These are phyloP conservation scores for Tursiops truncatus DNA, from an alignment of 2,113 vertebrate genomes.

Conservation along the genomic window DNA sequence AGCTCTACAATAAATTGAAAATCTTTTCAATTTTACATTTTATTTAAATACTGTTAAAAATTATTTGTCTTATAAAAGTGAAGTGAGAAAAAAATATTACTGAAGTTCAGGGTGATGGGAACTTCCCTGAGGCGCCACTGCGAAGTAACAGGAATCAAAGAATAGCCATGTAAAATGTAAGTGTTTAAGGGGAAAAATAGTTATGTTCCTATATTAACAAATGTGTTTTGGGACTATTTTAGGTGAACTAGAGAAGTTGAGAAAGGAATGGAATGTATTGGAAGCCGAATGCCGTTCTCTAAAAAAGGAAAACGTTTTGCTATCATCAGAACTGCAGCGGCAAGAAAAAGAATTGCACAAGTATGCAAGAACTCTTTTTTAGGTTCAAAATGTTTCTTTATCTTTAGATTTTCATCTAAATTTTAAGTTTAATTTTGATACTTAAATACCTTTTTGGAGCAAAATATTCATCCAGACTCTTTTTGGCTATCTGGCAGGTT, in stretches of 20 bases:
- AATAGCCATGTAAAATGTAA: not conserved
- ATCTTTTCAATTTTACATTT: not conserved
- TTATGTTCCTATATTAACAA: slow-evolving; percentile 50
- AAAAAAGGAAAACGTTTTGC: slow-evolving; percentile 88
- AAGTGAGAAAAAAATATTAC: not conserved
- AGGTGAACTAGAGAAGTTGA: slow-evolving; percentile 92
- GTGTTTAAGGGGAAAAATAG: not conserved
- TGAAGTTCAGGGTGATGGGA: not conserved
- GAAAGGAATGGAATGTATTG: slow-evolving; percentile 88
- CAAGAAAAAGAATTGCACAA: slow-evolving; percentile 94
- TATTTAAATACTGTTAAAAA: slow-evolving; percentile 21
- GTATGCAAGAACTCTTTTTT: slow-evolving; percentile 81
- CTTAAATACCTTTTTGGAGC: slow-evolving; percentile 13
- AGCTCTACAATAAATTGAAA: not conserved
- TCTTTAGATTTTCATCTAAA: slow-evolving; percentile 57
- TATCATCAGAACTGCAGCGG: slow-evolving; percentile 89
- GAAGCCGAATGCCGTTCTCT: slow-evolving; percentile 92
- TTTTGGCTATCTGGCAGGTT: not conserved
- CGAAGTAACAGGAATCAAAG: slow-evolving; percentile 19
- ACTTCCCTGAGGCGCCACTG: not conserved
- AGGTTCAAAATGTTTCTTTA: slow-evolving; percentile 39
- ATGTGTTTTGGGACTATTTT: slow-evolving; percentile 55
- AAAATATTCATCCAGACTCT: slow-evolving; percentile 36
- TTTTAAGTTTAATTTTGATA: slow-evolving; percentile 55
- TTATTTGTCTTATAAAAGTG: slow-evolving; percentile 24